Percentiles rank a stretch among this genome's conserved stretches.
phyloP scores from a whole-genome alignment of 2,113 vertebrate genomes.

The Aegotheles bennettii region DNA sequence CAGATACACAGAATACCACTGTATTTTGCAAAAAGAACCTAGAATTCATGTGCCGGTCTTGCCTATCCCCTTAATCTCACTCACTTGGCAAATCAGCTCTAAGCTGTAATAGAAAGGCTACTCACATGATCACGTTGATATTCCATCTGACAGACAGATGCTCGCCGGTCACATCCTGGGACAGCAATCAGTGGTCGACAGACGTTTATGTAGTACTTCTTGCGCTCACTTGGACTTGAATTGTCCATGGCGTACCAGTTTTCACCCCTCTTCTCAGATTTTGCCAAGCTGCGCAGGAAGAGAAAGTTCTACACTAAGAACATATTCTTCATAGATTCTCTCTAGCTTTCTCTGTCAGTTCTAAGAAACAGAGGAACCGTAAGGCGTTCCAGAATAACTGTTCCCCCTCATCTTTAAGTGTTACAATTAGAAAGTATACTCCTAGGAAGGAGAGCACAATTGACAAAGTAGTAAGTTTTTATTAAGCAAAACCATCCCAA shows the following conservation, averaged over 20 bases:
- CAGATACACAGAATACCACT: background rate
- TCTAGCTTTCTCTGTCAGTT: background rate
- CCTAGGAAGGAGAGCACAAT: background rate
- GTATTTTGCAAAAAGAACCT: background rate
- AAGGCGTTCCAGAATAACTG: background rate
- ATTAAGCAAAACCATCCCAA: background rate
- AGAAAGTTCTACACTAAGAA: background rate
- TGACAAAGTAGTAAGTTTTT: background rate
- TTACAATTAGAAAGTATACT: background rate
- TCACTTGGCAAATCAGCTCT: background rate
- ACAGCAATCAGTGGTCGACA: conserved; percentile 84
- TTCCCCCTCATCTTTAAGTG: background rate
- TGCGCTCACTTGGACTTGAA: conserved; percentile 31
- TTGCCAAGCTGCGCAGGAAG: conserved; percentile 79
- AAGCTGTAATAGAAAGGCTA: background rate
- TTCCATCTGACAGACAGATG: conserved; percentile 85
- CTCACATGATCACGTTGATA: conserved; percentile 66
- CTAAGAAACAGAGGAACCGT: background rate
- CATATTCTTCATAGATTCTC: background rate
- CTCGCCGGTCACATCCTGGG: conserved; percentile 81
- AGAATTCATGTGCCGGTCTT: background rate
- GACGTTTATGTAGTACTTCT: conserved; percentile 91
- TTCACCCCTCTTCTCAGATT: conserved; percentile 56
- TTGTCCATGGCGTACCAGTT: conserved; percentile 88
- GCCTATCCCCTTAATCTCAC: background rate